Conservation (phyloP, 1,140 invertebrate genomes). For the Battus philenor region DNA sequence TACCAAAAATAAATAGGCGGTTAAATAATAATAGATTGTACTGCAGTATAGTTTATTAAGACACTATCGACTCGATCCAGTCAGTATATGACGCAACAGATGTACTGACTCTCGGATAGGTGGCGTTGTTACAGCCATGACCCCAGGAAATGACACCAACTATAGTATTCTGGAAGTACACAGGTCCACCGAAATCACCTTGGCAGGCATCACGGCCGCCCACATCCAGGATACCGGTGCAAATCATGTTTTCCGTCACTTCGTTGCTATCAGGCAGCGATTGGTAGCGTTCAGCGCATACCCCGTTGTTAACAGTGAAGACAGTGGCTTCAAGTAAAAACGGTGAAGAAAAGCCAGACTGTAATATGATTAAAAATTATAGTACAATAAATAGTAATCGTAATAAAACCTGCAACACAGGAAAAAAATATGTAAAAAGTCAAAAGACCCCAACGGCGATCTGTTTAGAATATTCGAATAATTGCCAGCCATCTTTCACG, state of each 20-base stretch:
- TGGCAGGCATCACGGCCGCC: slow-evolving; percentile 77
- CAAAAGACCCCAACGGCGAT: too few relatives aligned
- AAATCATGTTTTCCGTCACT: slow-evolving; percentile 48
- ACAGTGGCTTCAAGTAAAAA: slow-evolving; percentile 43
- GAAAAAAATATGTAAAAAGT: too few relatives aligned
- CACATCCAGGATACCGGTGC: slow-evolving; percentile 35
- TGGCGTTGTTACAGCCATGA: slow-evolving; percentile 68
- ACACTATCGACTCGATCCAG: slow-evolving; percentile 51
- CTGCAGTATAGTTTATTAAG: too few relatives aligned
- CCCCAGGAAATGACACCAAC: slow-evolving; percentile 77
- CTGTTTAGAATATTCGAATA: too few relatives aligned
- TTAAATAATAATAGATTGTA: too few relatives aligned
- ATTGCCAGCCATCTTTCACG: too few relatives aligned
- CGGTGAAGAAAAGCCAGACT: too few relatives aligned
- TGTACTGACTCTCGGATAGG: slow-evolving; percentile 78
- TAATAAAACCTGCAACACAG: too few relatives aligned
- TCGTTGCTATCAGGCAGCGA: not conserved
- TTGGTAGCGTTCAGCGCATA: slow-evolving; percentile 30
- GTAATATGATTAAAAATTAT: too few relatives aligned
- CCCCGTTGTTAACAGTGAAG: slow-evolving; percentile 28
- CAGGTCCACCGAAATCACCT: slow-evolving; percentile 82
- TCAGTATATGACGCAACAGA: slow-evolving; percentile 56
- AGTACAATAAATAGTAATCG: too few relatives aligned
- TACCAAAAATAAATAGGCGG: too few relatives aligned
- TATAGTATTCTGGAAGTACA: slow-evolving; percentile 51